These are phyloP conservation scores for Melieria omissa DNA, from an alignment of 2,888 invertebrate genomes.

Conservation along the genomic window DNA sequence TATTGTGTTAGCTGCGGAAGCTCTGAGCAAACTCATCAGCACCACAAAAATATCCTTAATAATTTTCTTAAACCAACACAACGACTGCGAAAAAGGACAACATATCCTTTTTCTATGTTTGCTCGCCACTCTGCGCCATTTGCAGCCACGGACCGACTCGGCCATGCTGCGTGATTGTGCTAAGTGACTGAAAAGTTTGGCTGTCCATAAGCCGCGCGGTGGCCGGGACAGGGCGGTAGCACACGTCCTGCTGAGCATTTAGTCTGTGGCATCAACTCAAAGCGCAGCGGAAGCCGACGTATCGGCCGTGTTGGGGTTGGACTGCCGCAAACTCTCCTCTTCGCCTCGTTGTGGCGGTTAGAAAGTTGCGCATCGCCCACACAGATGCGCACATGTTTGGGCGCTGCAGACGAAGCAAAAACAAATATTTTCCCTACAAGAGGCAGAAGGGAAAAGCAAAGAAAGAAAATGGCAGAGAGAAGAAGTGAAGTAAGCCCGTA, in stretches of 20 bases:
- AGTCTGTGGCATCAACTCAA: conserved; percentile 61
- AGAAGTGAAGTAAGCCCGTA: conserved; percentile 54
- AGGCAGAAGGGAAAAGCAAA: conserved; percentile 2
- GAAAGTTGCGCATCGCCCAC: not conserved
- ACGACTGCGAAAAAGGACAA: conserved; percentile 13
- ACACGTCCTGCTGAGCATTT: conserved; percentile 18
- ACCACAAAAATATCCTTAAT: conserved; percentile 64
- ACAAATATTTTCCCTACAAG: conserved; percentile 22
- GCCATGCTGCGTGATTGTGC: conserved; percentile 14
- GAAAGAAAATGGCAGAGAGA: not conserved
- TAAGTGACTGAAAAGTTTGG: conserved; percentile 14
- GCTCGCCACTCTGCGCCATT: conserved; percentile 50
- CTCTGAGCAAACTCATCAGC: conserved; percentile 59
- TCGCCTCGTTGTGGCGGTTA: not conserved
- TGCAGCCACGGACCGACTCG: conserved; percentile 42
- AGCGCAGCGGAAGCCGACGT: conserved; percentile 40
- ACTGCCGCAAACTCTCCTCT: not conserved
- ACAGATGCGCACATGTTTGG: not conserved
- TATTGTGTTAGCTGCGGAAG: not conserved
- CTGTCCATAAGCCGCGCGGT: not conserved
- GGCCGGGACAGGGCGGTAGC: not conserved
- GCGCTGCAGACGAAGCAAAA: conserved; percentile 12
- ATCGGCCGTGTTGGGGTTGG: not conserved
- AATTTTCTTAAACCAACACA: conserved; percentile 61
- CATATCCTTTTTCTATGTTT: conserved; percentile 23